Percentiles rank a stretch among this genome's conserved stretches.
Evolutionary conservation across 2,113 vertebrate genomes (phyloP).

Genomic region (Cyanistes caeruleus): DNA sequence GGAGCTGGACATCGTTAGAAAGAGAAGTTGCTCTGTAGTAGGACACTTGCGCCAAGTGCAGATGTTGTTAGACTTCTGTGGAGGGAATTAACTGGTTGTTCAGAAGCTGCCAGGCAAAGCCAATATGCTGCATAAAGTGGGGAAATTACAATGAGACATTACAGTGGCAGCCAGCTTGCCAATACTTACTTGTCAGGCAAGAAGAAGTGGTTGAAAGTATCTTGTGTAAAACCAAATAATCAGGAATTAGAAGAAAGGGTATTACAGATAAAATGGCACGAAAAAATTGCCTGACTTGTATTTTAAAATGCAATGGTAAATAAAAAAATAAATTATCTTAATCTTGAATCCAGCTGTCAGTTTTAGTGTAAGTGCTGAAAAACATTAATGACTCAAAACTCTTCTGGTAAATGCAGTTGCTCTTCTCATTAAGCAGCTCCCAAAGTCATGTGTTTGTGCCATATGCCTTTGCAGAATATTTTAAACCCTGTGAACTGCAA

Average conservation of each 20-base stretch:
- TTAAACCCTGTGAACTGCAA: neutral
- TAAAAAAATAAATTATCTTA: neutral
- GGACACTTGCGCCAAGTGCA: neutral
- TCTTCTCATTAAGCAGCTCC: neutral
- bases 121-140: neutral
- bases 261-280: neutral
- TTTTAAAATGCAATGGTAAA: neutral
- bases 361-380: neutral
- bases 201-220: neutral
- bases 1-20: neutral
- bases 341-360: neutral
- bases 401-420: neutral
- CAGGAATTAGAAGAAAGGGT: neutral
- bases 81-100: neutral
- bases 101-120: neutral
- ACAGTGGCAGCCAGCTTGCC: neutral
- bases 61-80: neutral
- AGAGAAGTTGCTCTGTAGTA: neutral
- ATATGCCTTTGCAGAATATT: neutral
- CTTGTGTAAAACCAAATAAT: neutral
- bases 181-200: neutral
- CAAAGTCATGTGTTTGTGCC: neutral
- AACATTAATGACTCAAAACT: neutral
- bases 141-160: neutral
- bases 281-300: neutral